These are phyloP conservation scores for Lepus oiostolus DNA, from an alignment of 2,797 vertebrate species.

Conservation along the genomic window DNA sequence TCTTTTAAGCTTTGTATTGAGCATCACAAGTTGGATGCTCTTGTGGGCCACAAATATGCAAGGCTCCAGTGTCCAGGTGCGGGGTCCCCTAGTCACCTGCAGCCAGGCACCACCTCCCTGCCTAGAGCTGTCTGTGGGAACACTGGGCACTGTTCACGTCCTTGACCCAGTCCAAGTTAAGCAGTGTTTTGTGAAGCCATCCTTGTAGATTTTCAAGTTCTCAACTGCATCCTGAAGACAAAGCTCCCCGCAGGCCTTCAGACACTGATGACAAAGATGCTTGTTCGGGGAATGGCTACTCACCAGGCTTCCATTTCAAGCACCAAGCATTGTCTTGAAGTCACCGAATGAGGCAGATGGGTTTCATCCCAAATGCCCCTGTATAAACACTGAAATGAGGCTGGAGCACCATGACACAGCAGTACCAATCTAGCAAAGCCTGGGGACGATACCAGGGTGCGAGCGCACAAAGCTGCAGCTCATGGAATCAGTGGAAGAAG, in stretches of 20 bases:
- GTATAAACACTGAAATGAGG: neutral
- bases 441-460: neutral
- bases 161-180: neutral
- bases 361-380: neutral
- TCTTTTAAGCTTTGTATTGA: neutral
- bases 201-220: conserved; percentile 10
- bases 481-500: neutral
- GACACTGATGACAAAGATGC: neutral
- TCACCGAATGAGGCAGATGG: neutral
- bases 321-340: neutral
- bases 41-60: neutral
- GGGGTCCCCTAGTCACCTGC: no score
- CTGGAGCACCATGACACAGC: neutral
- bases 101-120: neutral
- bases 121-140: neutral
- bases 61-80: neutral
- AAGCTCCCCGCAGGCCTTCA: neutral
- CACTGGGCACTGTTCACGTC: neutral
- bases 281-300: neutral
- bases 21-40: neutral
- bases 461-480: neutral
- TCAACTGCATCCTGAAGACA: neutral
- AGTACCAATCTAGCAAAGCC: neutral
- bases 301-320: neutral
- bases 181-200: neutral